Base-by-base conservation (phyloP, 2,888 invertebrate species). In the Drosophila neonasuta region DNA sequence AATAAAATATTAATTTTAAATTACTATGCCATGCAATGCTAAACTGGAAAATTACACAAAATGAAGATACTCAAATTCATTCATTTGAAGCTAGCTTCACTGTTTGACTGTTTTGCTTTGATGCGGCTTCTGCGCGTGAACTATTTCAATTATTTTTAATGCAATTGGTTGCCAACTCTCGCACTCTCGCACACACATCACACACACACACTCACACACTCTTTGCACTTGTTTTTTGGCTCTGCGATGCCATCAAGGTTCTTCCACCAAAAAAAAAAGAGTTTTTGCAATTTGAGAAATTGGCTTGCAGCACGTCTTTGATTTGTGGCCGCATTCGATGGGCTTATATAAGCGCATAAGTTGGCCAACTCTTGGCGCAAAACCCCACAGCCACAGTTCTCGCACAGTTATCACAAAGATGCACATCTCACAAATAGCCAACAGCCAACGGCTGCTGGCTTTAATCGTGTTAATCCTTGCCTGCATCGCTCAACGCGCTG, bases 121-220 rank as follows among this genome's bases (percentile, higher is more conserved):
- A 58, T 69, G 69, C 42, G 75, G 79, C 75, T 77, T 69, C 79
- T 61, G 79, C 72, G 66, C 79, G 77, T 76, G 48, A 74, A 68
- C 55, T 74, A 68, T 80, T 80, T 70, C 62, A 80, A 78, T 78
- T 74, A 80, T 71, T 72, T 80, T 44, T 48, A 64, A 72, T 76
- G 73, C 74, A 72, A 72, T 69, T 76, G 64, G 48, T 57, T 57
- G 44, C 50, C 68, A 73, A 66, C 73, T 52, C 15, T 15, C 15
- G 15, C 63, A 51, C 17, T 60, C 17, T 32, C 17, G 32, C 34
- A 48, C 13, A 10, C 36, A 46, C 15, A 49, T 39, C 15, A 55
- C 20, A 46, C 45, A 60, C 30, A 61, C 11, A 49, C 3, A 41
- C 11, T 41, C 46, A 48, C 29, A 39, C 15, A 55, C 9, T n/a